Conservation (phyloP, 2,113 vertebrate species). For the Ceyx cyanopectus region DNA sequence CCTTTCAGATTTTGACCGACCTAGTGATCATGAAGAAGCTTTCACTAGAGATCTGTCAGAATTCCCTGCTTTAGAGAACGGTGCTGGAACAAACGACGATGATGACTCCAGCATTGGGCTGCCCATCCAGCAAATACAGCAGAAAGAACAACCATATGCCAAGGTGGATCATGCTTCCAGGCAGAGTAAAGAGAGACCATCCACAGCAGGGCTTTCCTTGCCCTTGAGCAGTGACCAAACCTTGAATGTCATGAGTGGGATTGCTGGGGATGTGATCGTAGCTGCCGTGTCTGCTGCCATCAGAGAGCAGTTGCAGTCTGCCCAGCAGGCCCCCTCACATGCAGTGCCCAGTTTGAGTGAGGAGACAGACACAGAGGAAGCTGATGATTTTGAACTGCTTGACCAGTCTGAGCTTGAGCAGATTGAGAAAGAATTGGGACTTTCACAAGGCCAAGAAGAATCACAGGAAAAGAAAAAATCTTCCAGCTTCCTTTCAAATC, state of each 20-base stretch:
- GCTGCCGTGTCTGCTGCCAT: slow-evolving; percentile 88
- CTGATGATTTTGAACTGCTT: slow-evolving; percentile 96
- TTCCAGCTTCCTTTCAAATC: slow-evolving; percentile 91
- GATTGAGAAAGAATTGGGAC: slow-evolving; percentile 90
- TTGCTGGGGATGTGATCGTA: slow-evolving; percentile 85
- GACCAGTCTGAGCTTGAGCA: slow-evolving; percentile 98
- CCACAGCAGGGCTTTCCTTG: slow-evolving; percentile 70
- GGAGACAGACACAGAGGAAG: slow-evolving; percentile 93
- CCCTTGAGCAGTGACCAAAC: slow-evolving; percentile 74
- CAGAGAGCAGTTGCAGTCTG: slow-evolving; percentile 85
- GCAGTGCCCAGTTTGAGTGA: slow-evolving; percentile 71
- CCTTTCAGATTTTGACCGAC: slow-evolving; percentile 87
- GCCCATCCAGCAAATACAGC: slow-evolving; percentile 68
- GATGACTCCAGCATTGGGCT: slow-evolving; percentile 87
- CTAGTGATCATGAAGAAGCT: slow-evolving; percentile 86
- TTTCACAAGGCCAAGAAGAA: slow-evolving; percentile 76
- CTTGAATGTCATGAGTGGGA: slow-evolving; percentile 82
- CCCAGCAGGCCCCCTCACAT: slow-evolving; percentile 45
- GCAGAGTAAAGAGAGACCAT: slow-evolving; percentile 43
- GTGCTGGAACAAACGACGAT: slow-evolving; percentile 86
- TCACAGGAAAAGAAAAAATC: slow-evolving; percentile 75
- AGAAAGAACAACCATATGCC: slow-evolving; percentile 22
- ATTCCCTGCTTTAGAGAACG: slow-evolving; percentile 94
- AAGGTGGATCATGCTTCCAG: slow-evolving; percentile 10
- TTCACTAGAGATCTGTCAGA: slow-evolving; percentile 88